phyloP scores from a whole-genome alignment of 2,113 vertebrate species.

The Alligator sinensis region DNA sequence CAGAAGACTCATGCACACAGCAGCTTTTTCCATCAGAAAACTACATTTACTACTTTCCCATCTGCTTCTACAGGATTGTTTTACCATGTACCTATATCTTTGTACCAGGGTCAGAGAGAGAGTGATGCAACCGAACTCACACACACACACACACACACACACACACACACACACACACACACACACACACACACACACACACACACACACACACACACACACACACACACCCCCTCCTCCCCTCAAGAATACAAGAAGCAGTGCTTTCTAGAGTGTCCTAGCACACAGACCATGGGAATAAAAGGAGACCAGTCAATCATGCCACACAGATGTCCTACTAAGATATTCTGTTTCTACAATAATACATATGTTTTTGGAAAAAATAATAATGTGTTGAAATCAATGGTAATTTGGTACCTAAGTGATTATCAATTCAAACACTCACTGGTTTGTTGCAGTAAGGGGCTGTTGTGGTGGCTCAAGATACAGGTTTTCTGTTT shows the following conservation, averaged over 20 bases:
- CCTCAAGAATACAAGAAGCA: not conserved
- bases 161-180: no score
- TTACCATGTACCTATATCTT: not conserved
- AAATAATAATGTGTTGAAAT: no score
- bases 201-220: no score
- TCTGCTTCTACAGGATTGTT: not conserved
- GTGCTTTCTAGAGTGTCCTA: not conserved
- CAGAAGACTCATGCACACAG: not conserved
- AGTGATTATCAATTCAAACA: no score
- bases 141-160: no score
- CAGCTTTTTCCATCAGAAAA: not conserved
- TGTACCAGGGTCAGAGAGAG: not conserved
- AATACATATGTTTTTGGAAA: no score
- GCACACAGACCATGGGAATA: not conserved
- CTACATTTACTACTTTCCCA: not conserved
- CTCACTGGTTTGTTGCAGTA: rapidly evolving
- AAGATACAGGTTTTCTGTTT: not conserved
- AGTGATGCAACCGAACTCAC: not conserved
- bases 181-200: no score
- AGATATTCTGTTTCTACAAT: no score
- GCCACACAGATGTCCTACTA: not conserved
- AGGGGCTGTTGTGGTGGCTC: not conserved
- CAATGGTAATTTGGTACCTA: no score
- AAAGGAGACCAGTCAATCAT: not conserved
- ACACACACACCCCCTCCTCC: no score